These are phyloP conservation scores for Tenthredo distinguenda DNA, from an alignment of 2,888 invertebrate species.

Conservation along the genomic window DNA sequence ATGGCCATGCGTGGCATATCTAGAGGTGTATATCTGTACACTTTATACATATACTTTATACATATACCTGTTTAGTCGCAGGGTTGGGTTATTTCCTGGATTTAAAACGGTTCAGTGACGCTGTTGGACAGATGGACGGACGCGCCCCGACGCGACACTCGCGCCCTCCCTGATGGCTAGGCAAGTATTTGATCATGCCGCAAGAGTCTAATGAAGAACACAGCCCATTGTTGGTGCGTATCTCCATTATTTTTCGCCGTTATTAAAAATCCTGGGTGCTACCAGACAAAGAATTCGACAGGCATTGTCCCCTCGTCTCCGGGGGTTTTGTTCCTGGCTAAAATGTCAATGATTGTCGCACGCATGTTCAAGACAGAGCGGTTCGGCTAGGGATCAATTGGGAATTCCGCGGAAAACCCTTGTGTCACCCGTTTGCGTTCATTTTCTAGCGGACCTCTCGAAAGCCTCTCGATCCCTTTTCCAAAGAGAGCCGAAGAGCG, in stretches of 20 bases:
- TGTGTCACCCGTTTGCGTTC: conserved; percentile 31
- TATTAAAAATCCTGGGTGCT: conserved; percentile 74
- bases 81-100: conserved; percentile 33
- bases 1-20: background rate
- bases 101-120: conserved; percentile 31
- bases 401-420: conserved; percentile 46
- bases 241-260: conserved; percentile 76
- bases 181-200: conserved; percentile 63
- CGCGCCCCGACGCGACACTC: conserved; percentile 2
- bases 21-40: background rate
- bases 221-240: conserved; percentile 70
- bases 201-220: conserved; percentile 71
- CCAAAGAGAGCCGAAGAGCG: conserved; percentile 16
- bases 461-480: conserved; percentile 38
- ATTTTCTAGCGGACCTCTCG: conserved; percentile 39
- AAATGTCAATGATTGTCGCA: conserved; percentile 74
- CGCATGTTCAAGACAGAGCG: conserved; percentile 58
- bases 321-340: conserved; percentile 70
- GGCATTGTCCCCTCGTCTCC: conserved; percentile 73
- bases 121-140: conserved; percentile 33
- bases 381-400: conserved; percentile 45
- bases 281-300: conserved; percentile 75
- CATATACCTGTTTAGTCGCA: background rate
- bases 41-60: background rate
- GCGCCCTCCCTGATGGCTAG: conserved; percentile 59